Evolutionary conservation across 2,888 invertebrate genomes (phyloP), one percentile per base, ranked within the genome.

Genomic region (Amblyjoppa proteus): DNA sequence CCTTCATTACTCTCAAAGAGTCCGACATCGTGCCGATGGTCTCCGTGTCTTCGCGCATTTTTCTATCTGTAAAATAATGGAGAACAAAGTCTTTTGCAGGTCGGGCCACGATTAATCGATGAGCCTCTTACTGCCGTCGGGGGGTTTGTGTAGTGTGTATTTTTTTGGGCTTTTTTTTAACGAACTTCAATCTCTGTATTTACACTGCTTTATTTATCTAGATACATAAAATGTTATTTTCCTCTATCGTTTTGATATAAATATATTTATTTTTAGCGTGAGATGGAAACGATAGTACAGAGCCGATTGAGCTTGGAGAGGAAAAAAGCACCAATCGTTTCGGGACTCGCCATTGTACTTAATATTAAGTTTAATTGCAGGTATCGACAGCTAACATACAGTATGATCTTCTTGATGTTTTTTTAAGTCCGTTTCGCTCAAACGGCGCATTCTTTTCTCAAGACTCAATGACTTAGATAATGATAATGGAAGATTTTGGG

Each of bases 121-220:
- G 68, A 80, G 81, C 81, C 81, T 76, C 53, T 53, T 66, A 61
- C 81, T 76, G 81, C 75, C 66, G 64, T 61, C 13, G 66, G 49
- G 64, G 51, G 38, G 58, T 16, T 38, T 25, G 20, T 20, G n/a
- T 49, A 6, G 3, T 64, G 20, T 74, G n/a, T 58, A 25, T 53
- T 28, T 82, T 2, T 31, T 11, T 38, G 5, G 5, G 28, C 74
- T 38, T 38, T 61, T 34, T 31, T 38, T 3, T 31, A 69, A 74
- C 20, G n/a, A 76, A 56, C 70, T 41, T 25, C 56, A 53, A 16
- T 61, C 34, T 71, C 5, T 77, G 81, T 91, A 90, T 91, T 89
- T 91, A 89, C 90, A 90, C 88, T 91, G 88, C 83, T 92, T 92
- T 92, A 92, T 92, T 92, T 90, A 92, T 90, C 89, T 89, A 89